Base-by-base conservation (phyloP, 1,140 invertebrate genomes). In the Stegodyphus mimosarum region DNA sequence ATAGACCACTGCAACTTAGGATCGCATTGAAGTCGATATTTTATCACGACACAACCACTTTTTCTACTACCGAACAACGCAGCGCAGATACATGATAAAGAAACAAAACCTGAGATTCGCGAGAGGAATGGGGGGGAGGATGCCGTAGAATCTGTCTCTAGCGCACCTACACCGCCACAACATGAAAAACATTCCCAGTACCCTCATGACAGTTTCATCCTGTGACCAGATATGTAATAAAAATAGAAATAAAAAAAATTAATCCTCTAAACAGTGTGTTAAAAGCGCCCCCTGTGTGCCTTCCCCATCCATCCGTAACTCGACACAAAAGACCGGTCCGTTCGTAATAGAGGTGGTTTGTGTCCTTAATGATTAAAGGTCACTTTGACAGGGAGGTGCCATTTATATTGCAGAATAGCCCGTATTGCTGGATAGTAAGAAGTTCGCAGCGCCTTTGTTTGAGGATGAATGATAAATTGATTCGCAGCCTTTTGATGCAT, bases 231-330 rank as follows among this genome's bases (percentile, higher is more conserved):
- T 74, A 77, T 77, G 51, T 63, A 77, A 77, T 77, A 67, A 52
- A 51, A 77, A 33, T 33, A 33, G 49, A 53, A n/a, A 13, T 7
- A 13, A 13, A 15, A 55, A 69, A 55, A 33, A 75, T 15, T 79
- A 79, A 79, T 79, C 77, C 77, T 70, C 48, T 70, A 79, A 79
- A 79, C 77, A 79, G 64, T 70, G 77, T 79, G 77, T 79, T 79
- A 79, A 77, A 77, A 77, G 63, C 63, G 33, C 60, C 63, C 75
- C 15, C 75, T 18, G 17, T 51, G 71, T 11, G 17, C 52, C 7
- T 7, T 53, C 73, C 55, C 60, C 74, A 17, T 48, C 55, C 74
- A 51, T 17, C 49, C 70, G 13, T 72, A 17, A 51, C 70, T 72
- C 17, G 6, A 60, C 72, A 74, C n/a, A 74, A 74, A 60, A 33